Evolutionary conservation across 2,888 invertebrate genomes (phyloP).

Genomic region (Theretra japonica): DNA sequence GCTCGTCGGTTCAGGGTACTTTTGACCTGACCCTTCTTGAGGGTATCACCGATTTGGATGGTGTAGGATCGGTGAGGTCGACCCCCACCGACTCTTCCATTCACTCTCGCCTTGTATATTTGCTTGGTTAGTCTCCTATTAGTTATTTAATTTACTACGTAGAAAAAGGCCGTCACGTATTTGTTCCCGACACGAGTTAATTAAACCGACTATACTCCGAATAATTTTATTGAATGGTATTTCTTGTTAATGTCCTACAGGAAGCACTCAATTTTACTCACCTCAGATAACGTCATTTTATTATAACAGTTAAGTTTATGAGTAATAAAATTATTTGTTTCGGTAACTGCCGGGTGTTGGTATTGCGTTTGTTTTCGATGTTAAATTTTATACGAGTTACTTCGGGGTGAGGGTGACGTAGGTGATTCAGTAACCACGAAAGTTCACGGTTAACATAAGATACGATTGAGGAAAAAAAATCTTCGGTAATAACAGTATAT

Average conservation of each 20-base stretch:
- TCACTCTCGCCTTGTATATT: no score
- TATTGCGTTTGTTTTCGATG: slow-evolving; percentile 2
- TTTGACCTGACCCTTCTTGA: no score
- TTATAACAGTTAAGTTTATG: slow-evolving; percentile 64
- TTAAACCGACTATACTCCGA: neutral
- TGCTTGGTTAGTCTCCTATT: no score
- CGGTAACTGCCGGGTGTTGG: slow-evolving; percentile 31
- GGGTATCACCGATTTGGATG: no score
- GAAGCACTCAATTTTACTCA: slow-evolving; percentile 63
- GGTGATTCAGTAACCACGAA: no score
- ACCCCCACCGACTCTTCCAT: no score
- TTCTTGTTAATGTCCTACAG: slow-evolving; percentile 56
- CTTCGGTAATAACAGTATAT: no score
- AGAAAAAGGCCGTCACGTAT: neutral
- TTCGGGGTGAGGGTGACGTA: neutral
- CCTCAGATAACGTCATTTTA: slow-evolving; percentile 69
- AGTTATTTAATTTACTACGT: no score
- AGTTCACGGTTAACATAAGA: no score
- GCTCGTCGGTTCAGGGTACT: no score
- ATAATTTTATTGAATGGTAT: slow-evolving; percentile 13
- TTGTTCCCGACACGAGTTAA: neutral
- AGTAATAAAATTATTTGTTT: slow-evolving; percentile 54
- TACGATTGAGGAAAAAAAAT: no score
- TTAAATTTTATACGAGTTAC: neutral
- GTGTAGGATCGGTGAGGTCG: no score